Conservation (phyloP, 2,113 vertebrate species). For the Sapayoa aenigma region DNA sequence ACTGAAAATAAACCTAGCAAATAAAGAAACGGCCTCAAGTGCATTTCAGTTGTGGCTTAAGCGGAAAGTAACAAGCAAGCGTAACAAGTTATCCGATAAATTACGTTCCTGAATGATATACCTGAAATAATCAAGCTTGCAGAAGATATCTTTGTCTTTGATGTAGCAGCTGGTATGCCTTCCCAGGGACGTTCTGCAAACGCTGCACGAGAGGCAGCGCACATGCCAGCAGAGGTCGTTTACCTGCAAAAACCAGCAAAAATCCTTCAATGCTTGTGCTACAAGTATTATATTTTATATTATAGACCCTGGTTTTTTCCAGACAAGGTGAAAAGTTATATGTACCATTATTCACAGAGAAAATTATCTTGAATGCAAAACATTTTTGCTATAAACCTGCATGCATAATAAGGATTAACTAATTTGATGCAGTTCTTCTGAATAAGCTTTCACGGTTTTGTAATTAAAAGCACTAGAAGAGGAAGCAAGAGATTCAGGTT, state of each 20-base stretch:
- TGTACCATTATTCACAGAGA: neutral
- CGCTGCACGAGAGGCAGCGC: constrained; percentile 94
- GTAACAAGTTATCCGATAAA: neutral
- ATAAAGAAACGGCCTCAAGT: neutral
- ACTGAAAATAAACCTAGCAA: neutral
- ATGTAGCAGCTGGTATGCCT: constrained; percentile 96
- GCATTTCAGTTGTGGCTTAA: neutral
- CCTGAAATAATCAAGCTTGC: constrained; percentile 99
- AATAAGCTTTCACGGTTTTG: neutral
- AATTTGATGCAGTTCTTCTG: neutral
- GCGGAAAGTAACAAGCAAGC: neutral
- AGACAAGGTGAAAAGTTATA: neutral
- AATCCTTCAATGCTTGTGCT: neutral
- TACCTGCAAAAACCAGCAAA: constrained; percentile 74
- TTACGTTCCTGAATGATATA: constrained; percentile 41
- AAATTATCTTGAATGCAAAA: neutral
- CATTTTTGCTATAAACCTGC: neutral
- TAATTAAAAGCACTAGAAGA: neutral
- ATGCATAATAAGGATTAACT: neutral
- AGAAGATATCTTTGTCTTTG: constrained; percentile 98
- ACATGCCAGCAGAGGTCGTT: constrained; percentile 98
- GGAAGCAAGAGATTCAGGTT: neutral
- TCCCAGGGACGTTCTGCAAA: constrained; percentile 92
- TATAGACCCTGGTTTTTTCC: neutral
- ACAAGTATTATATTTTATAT: neutral